These are phyloP conservation scores for Galbula dea DNA, from an alignment of 2,113 vertebrate genomes.

Conservation along the genomic window DNA sequence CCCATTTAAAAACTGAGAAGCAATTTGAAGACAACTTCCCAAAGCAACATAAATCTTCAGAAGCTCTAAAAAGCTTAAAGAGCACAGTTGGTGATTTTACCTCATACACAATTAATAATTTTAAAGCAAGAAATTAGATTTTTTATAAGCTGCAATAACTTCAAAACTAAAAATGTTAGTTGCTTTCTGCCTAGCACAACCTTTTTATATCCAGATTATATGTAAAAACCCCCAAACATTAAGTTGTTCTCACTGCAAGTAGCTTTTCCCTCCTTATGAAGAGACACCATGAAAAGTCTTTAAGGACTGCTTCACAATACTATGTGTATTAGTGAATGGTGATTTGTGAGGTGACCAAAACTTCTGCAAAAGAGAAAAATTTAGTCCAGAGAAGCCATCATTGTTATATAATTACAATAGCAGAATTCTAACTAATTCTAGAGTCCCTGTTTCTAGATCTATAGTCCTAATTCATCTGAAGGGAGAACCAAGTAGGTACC, in stretches of 20 bases:
- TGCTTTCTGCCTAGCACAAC: not conserved
- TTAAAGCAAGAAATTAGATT: not conserved
- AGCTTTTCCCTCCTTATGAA: not conserved
- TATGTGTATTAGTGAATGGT: not conserved
- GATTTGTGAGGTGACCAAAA: constrained; percentile 3
- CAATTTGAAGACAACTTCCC: not conserved
- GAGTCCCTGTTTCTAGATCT: not conserved
- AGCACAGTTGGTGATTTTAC: not conserved
- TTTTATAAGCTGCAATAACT: not conserved
- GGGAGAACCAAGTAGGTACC: not conserved
- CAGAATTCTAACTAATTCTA: constrained; percentile 14
- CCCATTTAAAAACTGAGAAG: not conserved
- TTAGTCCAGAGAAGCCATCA: not conserved
- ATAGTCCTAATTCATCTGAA: not conserved
- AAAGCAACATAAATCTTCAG: not conserved
- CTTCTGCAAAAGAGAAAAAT: not conserved
- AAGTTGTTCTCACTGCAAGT: not conserved
- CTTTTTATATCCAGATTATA: not conserved
- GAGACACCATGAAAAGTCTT: not conserved
- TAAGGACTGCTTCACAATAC: not conserved
- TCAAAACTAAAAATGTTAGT: not conserved
- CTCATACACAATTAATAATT: not conserved
- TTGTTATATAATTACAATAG: not conserved
- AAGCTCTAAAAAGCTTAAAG: not conserved
- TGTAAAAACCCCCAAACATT: not conserved